phyloP scores from a whole-genome alignment of 2,113 vertebrate genomes.

The Hydrolagus affinis region DNA sequence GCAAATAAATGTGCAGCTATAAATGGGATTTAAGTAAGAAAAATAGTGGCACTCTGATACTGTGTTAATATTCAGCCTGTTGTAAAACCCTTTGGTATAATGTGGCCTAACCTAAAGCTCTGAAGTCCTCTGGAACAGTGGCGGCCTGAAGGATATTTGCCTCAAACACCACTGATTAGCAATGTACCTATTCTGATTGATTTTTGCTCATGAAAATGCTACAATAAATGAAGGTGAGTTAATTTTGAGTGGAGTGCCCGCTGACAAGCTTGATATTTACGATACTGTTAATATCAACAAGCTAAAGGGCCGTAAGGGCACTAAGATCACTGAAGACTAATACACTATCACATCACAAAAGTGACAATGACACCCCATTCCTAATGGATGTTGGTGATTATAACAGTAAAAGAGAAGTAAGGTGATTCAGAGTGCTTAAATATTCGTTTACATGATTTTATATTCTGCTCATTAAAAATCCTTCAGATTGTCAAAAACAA shows the following conservation, averaged over 20 bases:
- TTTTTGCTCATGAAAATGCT: background rate
- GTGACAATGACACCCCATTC: background rate
- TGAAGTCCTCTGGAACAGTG: too few relatives aligned
- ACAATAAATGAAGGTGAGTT: background rate
- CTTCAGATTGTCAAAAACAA: background rate
- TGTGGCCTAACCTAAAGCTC: too few relatives aligned
- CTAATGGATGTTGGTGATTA: background rate
- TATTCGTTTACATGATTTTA: background rate
- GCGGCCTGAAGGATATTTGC: background rate
- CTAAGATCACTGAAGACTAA: too few relatives aligned
- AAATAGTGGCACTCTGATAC: too few relatives aligned
- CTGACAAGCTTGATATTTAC: background rate
- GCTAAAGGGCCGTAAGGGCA: background rate
- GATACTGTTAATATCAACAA: background rate
- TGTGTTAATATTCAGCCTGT: too few relatives aligned
- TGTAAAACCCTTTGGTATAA: too few relatives aligned
- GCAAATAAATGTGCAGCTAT: background rate
- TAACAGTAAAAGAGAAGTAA: background rate
- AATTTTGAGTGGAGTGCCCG: background rate
- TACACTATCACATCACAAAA: background rate
- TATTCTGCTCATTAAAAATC: conserved; percentile 8
- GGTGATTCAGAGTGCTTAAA: background rate
- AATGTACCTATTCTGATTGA: background rate
- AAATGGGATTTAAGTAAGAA: too few relatives aligned
- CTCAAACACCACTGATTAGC: background rate